Evolutionary conservation across 2,113 vertebrate genomes (phyloP).

Genomic region (Notechis scutatus): DNA sequence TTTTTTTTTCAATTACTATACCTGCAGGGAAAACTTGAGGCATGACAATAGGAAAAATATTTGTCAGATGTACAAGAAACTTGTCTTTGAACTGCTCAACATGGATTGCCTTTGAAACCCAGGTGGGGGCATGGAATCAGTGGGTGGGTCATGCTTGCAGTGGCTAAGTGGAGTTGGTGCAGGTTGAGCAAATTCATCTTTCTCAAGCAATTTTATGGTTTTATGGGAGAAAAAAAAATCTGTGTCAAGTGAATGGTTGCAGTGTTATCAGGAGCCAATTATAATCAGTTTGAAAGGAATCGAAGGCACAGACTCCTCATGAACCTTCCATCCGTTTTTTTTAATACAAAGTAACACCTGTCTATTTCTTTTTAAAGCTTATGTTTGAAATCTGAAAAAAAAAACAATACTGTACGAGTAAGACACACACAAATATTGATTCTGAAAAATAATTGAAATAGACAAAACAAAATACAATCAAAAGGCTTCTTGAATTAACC

Average conservation of each 20-base stretch:
- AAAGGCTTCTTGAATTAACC: not conserved
- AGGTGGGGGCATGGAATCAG: not conserved
- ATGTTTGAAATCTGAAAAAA: not conserved
- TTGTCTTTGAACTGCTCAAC: not conserved
- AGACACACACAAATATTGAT: not conserved
- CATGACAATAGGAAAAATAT: not conserved
- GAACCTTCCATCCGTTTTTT: not conserved
- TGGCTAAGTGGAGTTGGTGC: not conserved
- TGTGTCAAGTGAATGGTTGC: not conserved
- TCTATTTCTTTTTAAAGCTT: not conserved
- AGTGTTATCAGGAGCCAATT: constrained; percentile 18
- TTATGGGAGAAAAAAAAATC: constrained; percentile 1
- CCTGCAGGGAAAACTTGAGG: not conserved
- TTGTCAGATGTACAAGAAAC: not conserved
- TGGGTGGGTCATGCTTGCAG: not conserved
- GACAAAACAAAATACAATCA: not conserved
- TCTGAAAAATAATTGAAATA: not conserved
- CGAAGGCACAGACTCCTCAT: not conserved
- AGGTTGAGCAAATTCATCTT: not conserved
- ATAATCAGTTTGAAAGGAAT: constrained; percentile 8
- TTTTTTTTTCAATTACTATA: not conserved
- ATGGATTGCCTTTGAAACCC: not conserved
- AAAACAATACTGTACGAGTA: not conserved
- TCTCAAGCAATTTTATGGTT: not conserved
- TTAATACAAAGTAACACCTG: not conserved